These are phyloP conservation scores for Peromyscus polionotus DNA, from an alignment of 2,113 vertebrate species.

Conservation along the genomic window DNA sequence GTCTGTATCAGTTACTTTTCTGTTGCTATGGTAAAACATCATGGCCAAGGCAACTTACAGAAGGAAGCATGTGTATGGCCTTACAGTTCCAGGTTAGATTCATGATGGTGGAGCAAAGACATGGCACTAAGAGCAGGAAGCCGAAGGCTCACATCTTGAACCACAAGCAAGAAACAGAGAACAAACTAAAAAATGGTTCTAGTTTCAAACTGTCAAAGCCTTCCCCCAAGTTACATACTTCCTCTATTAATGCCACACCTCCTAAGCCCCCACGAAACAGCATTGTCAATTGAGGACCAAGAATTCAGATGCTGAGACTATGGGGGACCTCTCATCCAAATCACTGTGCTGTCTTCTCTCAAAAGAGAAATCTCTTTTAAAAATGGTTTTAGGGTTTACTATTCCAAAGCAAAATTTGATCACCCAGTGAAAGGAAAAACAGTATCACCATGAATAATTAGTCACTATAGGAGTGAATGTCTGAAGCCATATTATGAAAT, in stretches of 20 bases:
- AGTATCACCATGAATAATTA: neutral
- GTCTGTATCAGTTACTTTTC: neutral
- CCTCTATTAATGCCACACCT: neutral
- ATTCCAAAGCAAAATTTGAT: conserved; percentile 15
- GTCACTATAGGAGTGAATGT: neutral
- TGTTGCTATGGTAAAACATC: neutral
- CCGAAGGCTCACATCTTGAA: neutral
- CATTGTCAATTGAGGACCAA: neutral
- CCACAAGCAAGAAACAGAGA: neutral
- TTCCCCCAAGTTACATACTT: neutral
- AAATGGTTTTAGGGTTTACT: conserved; percentile 5
- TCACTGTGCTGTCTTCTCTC: neutral
- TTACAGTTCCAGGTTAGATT: neutral
- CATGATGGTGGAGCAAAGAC: neutral
- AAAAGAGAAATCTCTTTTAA: neutral
- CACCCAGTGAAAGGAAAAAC: neutral
- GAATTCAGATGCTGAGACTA: neutral
- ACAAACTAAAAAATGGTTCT: neutral
- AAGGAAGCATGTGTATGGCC: neutral
- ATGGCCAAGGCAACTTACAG: neutral
- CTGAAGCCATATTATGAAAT: conserved; percentile 25
- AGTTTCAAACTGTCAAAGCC: neutral
- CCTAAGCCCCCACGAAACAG: neutral
- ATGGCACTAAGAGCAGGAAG: neutral
- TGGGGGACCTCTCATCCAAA: too few species aligned